Evolutionary conservation across 2,797 vertebrate species (phyloP).

Genomic region (Euthynnus affinis): DNA sequence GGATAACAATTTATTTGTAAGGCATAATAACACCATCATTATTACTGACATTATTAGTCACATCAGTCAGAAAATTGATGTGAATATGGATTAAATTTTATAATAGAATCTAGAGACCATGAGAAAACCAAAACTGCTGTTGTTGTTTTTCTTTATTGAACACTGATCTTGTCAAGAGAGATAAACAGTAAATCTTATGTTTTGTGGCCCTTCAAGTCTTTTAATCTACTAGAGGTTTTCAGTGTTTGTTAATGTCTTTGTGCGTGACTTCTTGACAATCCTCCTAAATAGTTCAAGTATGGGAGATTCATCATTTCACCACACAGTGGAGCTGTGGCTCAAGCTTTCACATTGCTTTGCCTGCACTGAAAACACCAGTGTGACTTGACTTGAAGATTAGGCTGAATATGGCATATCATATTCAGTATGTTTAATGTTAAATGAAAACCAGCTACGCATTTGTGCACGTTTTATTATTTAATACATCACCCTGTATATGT

Average conservation of each 20-base stretch:
- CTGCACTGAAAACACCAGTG: not conserved
- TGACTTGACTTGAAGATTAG: not conserved
- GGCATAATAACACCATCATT: too few relatives aligned
- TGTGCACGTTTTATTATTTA: not conserved
- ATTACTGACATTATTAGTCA: not conserved
- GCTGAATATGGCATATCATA: not conserved
- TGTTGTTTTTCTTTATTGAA: not conserved
- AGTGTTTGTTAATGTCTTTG: not conserved
- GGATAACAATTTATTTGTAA: not conserved
- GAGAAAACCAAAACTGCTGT: not conserved
- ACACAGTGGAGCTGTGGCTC: conserved; percentile 74
- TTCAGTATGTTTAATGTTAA: conserved; percentile 21
- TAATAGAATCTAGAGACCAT: not conserved
- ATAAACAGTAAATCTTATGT: not conserved
- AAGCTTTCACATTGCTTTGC: conserved; percentile 29
- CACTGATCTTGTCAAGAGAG: not conserved
- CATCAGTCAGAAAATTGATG: not conserved
- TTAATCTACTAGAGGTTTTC: not conserved
- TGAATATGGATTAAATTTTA: not conserved
- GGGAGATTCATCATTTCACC: conserved; percentile 25
- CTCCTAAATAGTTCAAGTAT: not conserved
- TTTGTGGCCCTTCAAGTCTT: not conserved
- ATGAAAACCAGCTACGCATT: not conserved
- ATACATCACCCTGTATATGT: not conserved
- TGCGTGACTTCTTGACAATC: not conserved